These are phyloP conservation scores for Phalacrocorax brasilianus DNA, from an alignment of 2,113 vertebrate genomes.

Conservation along the genomic window DNA sequence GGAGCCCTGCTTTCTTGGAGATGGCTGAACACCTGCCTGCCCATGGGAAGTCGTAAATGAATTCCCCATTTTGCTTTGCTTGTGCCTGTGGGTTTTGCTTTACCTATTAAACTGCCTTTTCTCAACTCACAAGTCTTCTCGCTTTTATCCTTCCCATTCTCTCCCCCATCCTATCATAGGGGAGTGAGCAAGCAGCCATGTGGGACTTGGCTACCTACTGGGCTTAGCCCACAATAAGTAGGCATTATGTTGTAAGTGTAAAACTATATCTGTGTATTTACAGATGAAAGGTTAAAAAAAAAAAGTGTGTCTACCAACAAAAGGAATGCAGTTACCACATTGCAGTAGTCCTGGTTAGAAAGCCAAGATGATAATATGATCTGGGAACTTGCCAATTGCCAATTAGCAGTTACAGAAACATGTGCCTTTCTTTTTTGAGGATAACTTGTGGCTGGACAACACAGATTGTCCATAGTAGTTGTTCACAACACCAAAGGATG, in stretches of 20 bases:
- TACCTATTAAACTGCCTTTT: neutral
- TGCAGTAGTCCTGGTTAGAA: neutral
- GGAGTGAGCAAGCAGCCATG: fast-evolving
- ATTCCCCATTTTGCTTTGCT: neutral
- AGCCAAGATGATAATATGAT: neutral
- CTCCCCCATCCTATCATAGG: neutral
- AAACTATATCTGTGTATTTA: neutral
- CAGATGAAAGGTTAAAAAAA: neutral
- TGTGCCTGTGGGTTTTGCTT: fast-evolving
- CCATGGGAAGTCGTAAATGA: neutral
- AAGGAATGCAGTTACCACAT: neutral
- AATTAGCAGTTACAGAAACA: neutral
- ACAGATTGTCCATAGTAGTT: neutral
- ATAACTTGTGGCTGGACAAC: neutral
- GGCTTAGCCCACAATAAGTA: neutral
- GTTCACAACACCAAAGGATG: neutral
- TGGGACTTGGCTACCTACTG: neutral
- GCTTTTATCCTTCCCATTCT: neutral
- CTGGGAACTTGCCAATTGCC: neutral
- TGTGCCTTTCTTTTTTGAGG: neutral
- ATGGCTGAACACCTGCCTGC: neutral
- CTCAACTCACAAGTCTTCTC: neutral
- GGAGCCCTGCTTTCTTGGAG: neutral
- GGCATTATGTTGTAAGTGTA: neutral
- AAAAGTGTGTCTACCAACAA: neutral